phyloP scores from a whole-genome alignment of 2,113 vertebrate genomes.

The Pyxicephalus adspersus region DNA sequence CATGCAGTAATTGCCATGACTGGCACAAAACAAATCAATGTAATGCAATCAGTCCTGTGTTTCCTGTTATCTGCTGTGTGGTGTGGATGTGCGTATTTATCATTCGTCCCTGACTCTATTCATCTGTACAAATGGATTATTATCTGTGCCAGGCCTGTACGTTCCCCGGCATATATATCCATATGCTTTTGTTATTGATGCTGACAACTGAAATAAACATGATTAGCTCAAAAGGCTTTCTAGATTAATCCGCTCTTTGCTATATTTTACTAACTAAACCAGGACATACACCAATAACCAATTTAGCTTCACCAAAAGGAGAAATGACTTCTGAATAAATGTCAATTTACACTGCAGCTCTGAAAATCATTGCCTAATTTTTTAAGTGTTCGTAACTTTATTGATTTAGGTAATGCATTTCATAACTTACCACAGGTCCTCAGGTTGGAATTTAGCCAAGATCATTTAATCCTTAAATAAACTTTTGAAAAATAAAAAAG shows the following conservation, averaged over 20 bases:
- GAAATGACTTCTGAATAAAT: too few species aligned
- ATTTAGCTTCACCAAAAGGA: too few species aligned
- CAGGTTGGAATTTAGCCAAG: too few species aligned
- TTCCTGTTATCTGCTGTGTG: constrained; percentile 52
- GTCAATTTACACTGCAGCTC: too few species aligned
- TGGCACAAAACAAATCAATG: constrained; percentile 52
- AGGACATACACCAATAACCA: not conserved
- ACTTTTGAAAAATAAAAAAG: too few species aligned
- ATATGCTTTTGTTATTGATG: constrained; percentile 24
- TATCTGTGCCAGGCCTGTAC: constrained; percentile 37
- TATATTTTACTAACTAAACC: not conserved
- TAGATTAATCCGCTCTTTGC: not conserved
- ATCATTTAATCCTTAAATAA: too few species aligned
- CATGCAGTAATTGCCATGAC: constrained; percentile 42
- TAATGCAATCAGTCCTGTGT: constrained; percentile 49
- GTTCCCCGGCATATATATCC: constrained; percentile 19
- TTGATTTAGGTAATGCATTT: too few species aligned
- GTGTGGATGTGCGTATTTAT: constrained; percentile 32
- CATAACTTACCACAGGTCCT: too few species aligned
- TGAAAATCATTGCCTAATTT: too few species aligned
- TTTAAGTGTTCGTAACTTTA: too few species aligned
- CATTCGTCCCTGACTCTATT: constrained; percentile 36
- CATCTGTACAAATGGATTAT: constrained; percentile 48
- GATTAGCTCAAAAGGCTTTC: constrained; percentile 8
- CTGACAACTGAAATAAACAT: constrained; percentile 27